Percentiles rank a stretch among this genome's conserved stretches.
These are phyloP conservation scores for Macrochelys suwanniensis DNA, from an alignment of 2,797 vertebrate genomes.

Conservation along the genomic window DNA sequence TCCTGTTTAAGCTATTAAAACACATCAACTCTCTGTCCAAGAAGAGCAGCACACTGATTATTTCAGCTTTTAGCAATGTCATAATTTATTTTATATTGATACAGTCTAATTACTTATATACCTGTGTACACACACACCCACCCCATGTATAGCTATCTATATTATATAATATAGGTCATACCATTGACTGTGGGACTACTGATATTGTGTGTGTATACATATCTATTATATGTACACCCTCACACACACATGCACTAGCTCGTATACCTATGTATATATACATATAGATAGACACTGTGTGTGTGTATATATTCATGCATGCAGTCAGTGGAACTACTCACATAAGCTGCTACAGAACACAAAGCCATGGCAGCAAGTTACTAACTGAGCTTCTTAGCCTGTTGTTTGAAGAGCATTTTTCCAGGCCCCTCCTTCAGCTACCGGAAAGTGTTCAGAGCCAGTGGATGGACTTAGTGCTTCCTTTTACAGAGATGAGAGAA, in stretches of 20 bases:
- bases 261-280: background rate
- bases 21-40: slow-evolving; percentile 70
- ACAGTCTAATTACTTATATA: background rate
- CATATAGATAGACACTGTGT: background rate
- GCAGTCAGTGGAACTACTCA: background rate
- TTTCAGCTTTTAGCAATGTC: slow-evolving; percentile 56
- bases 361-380: slow-evolving; percentile 38
- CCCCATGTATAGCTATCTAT: background rate
- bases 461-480: background rate
- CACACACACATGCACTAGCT: background rate
- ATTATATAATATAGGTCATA: background rate
- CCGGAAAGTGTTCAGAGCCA: background rate
- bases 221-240: background rate
- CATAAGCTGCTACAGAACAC: background rate
- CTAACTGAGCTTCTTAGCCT: slow-evolving; percentile 45
- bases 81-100: slow-evolving; percentile 28
- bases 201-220: background rate
- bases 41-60: slow-evolving; percentile 43
- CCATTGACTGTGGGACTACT: background rate
- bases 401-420: background rate
- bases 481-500: background rate
- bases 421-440: background rate
- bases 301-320: background rate
- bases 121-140: background rate
- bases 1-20: slow-evolving; percentile 73